phyloP scores from a whole-genome alignment of 2,888 invertebrate species.

The Gymnosoma rotundatum region DNA sequence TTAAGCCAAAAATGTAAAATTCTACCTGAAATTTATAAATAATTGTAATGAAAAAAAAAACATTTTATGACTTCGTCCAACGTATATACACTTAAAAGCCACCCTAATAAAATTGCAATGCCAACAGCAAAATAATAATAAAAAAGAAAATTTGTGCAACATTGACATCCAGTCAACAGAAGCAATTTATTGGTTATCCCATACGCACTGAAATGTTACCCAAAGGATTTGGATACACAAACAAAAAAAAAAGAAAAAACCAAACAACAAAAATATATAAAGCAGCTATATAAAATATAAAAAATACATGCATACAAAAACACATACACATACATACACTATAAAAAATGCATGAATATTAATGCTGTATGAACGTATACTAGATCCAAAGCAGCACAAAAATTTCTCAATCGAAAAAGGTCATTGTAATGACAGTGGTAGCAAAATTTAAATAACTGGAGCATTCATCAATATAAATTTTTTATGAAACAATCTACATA shows the following conservation, averaged over 20 bases:
- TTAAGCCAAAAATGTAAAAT: no score
- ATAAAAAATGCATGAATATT: background rate
- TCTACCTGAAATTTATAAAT: no score
- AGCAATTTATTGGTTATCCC: conserved; percentile 63
- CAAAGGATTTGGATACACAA: conserved; percentile 50
- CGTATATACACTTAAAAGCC: no score
- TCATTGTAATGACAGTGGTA: conserved; percentile 1
- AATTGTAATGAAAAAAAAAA: no score
- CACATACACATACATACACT: background rate
- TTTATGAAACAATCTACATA: conserved; percentile 17
- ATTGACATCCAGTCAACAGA: conserved; percentile 64
- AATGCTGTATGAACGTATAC: background rate
- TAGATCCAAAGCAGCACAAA: conserved; percentile 2
- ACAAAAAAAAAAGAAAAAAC: background rate
- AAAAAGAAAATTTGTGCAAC: conserved; percentile 56
- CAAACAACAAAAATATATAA: background rate
- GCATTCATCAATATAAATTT: conserved; percentile 58
- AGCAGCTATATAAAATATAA: background rate
- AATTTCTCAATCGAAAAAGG: conserved; percentile 19
- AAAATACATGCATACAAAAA: background rate
- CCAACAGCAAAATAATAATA: conserved; percentile 40
- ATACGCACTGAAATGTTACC: conserved; percentile 55
- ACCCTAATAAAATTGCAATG: conserved; percentile 1
- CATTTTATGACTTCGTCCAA: no score
- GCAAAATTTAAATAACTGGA: conserved; percentile 43